Conservation (phyloP, 2,113 vertebrate species). For the Probosciger aterrimus region DNA sequence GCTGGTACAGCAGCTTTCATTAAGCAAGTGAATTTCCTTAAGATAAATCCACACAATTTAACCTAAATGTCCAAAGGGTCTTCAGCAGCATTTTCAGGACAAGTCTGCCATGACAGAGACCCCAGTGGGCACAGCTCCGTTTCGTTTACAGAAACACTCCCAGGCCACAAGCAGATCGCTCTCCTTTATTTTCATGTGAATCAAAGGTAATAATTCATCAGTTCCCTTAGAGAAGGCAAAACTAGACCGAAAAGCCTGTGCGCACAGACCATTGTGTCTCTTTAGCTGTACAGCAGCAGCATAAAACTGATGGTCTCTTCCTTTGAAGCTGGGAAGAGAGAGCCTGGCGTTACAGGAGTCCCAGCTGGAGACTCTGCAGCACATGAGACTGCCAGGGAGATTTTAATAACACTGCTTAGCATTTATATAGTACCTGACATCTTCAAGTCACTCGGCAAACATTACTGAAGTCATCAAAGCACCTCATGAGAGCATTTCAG, state of each 20-base stretch:
- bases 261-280: fast-evolving
- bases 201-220: background rate
- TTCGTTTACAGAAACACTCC: background rate
- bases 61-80: background rate
- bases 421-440: background rate
- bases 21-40: background rate
- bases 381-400: background rate
- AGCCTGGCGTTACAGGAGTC: background rate
- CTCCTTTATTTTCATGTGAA: background rate
- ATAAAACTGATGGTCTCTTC: fast-evolving
- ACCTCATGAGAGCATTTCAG: background rate
- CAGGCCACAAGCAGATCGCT: background rate
- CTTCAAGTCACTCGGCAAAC: background rate
- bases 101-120: background rate
- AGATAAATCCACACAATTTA: background rate
- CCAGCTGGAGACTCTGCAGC: background rate
- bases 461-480: background rate
- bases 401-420: background rate
- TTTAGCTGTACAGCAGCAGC: background rate
- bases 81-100: background rate
- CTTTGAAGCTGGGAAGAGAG: background rate
- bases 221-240: background rate
- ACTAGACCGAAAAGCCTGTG: background rate
- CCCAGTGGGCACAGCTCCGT: background rate
- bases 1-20: background rate